Base-by-base conservation (phyloP, 2,113 vertebrate genomes). In the Eupsittula cactorum region DNA sequence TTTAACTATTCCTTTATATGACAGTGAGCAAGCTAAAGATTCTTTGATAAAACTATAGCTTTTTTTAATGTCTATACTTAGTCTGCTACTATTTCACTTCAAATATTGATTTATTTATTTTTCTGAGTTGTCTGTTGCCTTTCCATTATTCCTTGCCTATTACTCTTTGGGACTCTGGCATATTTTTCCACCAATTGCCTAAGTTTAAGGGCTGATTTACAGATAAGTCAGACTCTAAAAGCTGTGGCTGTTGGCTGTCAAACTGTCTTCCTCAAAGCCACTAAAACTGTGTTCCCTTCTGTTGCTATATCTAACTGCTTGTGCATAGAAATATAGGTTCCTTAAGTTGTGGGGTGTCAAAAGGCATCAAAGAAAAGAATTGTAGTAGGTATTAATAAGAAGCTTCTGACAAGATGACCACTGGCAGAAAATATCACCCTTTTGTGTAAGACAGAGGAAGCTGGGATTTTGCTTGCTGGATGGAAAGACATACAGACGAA, bases 381-480 rank as follows among this genome's bases (percentile, higher is more conserved):
- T 92, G 52, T 21, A 78, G 42, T 27, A 81, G 42, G 28, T 84
- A 76, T 93, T 93, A 94, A 88, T 86, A 82, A 88, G 60, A 84
- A 96, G 59, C 29, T 94, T 29, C 68, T 94, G 92, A 86, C 76
- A 93, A 52, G 42, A 84, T 49, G 47, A 28, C 25, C 73, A 84
- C 65, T 62, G 60, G 80, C 68, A 94, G 88, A 44, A 86, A 91
- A 74, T 71, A 82, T 82, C 39, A 78, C 18, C 29, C 16, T 64
- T 92, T 88, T 68, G 44, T 78, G 42, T 13, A 73, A 90, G 39
- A 75, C 14, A n/a, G 12, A 82, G 39, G 28, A 82, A 94, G 47
- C 13, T 86, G 35, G 27, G 33, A 60, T 50, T 94, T 90, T 47
- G 57, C 21, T 75, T 78, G 50, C 63, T 57, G 33, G 29, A 60